Base-by-base conservation (phyloP, 2,113 vertebrate species). In the Dascyllus trimaculatus region DNA sequence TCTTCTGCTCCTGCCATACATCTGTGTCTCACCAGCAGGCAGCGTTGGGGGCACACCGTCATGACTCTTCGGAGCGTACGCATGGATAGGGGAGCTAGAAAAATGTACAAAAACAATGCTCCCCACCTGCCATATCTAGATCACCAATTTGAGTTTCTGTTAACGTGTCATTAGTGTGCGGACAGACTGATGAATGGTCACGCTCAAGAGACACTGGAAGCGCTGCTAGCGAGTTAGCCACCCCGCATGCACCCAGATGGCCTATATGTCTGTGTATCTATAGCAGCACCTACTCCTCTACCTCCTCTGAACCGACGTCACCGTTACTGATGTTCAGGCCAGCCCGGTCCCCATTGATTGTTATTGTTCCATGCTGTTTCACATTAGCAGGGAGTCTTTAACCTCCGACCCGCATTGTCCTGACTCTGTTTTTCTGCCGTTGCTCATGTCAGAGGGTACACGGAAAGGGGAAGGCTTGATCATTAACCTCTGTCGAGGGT, bases 401-500 rank as follows among this genome's bases (percentile, higher is more conserved):
- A 88, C 90, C 90, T 83, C 51, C 85, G 85, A 84, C 84, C 82
- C 22, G 8, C 40, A 81, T 84, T 86, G 88, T 91, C 81, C 82
- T 40, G 54, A 81, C 79, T 85, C 66, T 81, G 75, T 92, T 90
- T 86, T 92, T 88, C 82, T 76, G 78, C 81, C 81, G 80, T 87
- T 82, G 84, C 79, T 92, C 81, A 84, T 89, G 89, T 89, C 88
- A 86, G 61, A 61, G 79, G 83, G 77, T 53, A 74, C 71, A 70
- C 38, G 67, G 78, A 57, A 63, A 73, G 52, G n/a, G 40, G 18
- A 76, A 74, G 72, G 78, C 67, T 48, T 61, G 75, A 83, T 89
- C 86, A 88, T 92, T 92, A 91, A 91, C 91, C 88, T 90, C 82
- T 88, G 87, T 90, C 82, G 57, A 64, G 64, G 81, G 74, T n/a